These are phyloP conservation scores for Trachemys scripta DNA, from an alignment of 2,113 vertebrate genomes.

Conservation along the genomic window DNA sequence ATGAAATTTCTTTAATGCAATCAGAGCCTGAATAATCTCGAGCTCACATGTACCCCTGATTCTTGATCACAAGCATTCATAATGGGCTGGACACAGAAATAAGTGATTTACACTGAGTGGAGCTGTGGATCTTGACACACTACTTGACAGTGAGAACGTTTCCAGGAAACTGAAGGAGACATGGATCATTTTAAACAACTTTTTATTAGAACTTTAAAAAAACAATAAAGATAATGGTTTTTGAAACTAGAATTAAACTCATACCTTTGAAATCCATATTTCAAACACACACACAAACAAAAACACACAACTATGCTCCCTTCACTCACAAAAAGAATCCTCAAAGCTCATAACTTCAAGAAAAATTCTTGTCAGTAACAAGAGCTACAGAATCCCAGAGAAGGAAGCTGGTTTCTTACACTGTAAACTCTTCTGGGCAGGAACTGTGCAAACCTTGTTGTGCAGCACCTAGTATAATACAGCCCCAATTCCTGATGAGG, in stretches of 20 bases:
- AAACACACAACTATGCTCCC: background rate
- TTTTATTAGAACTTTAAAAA: background rate
- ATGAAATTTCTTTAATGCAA: background rate
- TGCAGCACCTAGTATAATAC: background rate
- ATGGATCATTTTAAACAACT: rapidly evolving
- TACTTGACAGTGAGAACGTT: rapidly evolving
- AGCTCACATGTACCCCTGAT: background rate
- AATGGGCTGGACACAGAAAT: background rate
- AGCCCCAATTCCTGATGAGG: background rate
- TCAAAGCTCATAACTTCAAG: background rate
- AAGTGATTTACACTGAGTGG: background rate
- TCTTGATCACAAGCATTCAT: background rate
- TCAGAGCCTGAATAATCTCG: background rate
- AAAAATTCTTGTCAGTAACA: background rate
- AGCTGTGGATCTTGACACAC: background rate
- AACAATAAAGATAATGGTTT: background rate
- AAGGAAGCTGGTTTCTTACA: background rate
- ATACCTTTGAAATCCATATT: background rate
- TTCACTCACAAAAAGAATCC: background rate
- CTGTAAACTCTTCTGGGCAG: background rate
- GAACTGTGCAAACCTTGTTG: background rate
- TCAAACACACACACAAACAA: background rate
- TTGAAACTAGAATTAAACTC: background rate
- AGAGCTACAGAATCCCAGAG: background rate
- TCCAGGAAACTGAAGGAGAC: rapidly evolving